Evolutionary conservation across 1,140 invertebrate genomes (phyloP).

Genomic region (Aphelenchoides fujianensis): DNA sequence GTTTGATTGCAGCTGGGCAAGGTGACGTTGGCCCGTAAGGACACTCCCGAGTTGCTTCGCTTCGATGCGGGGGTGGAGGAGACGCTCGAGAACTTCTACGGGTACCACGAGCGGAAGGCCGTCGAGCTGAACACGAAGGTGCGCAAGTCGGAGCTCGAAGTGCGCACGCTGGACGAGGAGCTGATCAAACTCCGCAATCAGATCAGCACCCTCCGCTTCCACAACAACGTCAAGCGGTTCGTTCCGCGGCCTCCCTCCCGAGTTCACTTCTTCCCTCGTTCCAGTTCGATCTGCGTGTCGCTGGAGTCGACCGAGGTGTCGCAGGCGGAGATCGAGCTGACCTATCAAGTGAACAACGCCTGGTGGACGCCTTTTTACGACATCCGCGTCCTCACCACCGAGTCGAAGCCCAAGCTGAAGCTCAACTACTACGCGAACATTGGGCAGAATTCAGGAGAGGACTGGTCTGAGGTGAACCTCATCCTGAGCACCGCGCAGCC

Average conservation of each 20-base stretch:
- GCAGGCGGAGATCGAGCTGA: slow-evolving; percentile 46
- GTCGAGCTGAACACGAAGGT: slow-evolving; percentile 10
- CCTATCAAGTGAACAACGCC: slow-evolving; percentile 62
- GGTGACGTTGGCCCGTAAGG: not conserved
- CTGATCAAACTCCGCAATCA: not conserved
- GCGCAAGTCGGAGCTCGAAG: not conserved
- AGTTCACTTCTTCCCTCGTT: too few relatives aligned
- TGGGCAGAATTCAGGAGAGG: not conserved
- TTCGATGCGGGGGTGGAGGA: slow-evolving; percentile 28
- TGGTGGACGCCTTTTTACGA: slow-evolving; percentile 64
- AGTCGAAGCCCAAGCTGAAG: slow-evolving; percentile 40
- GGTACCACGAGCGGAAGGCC: slow-evolving; percentile 10
- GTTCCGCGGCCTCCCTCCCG: not conserved
- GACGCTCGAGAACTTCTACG: slow-evolving; percentile 21
- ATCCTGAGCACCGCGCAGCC: slow-evolving; percentile 48
- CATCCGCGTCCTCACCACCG: slow-evolving; percentile 60
- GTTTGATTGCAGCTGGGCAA: not conserved
- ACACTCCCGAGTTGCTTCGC: slow-evolving; percentile 10
- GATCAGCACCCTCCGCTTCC: not conserved
- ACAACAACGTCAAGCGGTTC: not conserved
- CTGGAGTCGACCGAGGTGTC: slow-evolving; percentile 29
- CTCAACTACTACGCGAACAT: slow-evolving; percentile 56
- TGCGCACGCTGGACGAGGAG: not conserved
- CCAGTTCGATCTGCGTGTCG: slow-evolving; percentile 24
- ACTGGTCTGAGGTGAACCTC: slow-evolving; percentile 41